phyloP scores from a whole-genome alignment of 2,888 invertebrate genomes.

The Yponomeuta evonymella region DNA sequence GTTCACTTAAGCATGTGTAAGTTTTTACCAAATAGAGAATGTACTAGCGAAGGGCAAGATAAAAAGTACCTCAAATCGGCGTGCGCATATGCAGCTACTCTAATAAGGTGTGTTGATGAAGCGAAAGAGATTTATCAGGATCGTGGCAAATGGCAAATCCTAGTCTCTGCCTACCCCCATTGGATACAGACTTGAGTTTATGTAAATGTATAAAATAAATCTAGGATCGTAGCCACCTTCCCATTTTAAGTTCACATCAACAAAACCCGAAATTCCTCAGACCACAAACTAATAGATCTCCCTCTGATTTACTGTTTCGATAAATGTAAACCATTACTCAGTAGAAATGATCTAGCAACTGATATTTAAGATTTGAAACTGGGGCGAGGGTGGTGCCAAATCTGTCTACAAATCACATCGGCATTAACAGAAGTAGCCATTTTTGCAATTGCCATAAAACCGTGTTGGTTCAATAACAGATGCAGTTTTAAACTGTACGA shows the following conservation, averaged over 20 bases:
- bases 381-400: conserved; percentile 17
- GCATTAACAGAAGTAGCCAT: conserved; percentile 14
- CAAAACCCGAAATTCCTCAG: background rate
- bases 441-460: conserved; percentile 5
- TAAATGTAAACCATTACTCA: conserved; percentile 9
- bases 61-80: background rate
- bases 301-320: conserved; percentile 6
- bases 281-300: background rate
- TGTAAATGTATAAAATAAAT: background rate
- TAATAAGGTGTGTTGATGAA: too few species aligned
- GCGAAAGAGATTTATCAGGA: too few species aligned
- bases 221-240: background rate
- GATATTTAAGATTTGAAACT: conserved; percentile 11
- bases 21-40: background rate
- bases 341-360: background rate
- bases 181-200: background rate
- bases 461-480: background rate
- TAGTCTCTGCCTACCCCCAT: background rate
- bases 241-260: background rate
- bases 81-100: background rate
- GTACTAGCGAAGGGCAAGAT: background rate
- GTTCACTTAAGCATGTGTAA: background rate
- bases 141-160: too few species aligned
- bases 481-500: background rate
- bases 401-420: conserved; percentile 18